Conservation (phyloP, 2,797 vertebrate species). For the Melanotaenia pygmaea region DNA sequence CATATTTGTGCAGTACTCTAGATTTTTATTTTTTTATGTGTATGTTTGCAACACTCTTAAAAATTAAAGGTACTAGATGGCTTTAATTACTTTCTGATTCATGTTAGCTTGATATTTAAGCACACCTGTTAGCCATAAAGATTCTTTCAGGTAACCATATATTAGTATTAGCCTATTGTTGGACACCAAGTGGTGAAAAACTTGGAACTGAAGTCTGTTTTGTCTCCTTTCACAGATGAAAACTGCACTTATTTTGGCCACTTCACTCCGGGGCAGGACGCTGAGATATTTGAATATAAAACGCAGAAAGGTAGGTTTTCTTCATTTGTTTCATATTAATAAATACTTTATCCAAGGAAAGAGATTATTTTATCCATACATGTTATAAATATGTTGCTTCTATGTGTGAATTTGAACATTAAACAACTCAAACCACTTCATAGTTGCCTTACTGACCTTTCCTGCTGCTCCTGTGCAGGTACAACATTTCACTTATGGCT, state of each 20-base stretch:
- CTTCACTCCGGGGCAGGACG: conserved; percentile 91
- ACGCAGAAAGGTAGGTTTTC: conserved; percentile 92
- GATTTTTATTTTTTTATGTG: background rate
- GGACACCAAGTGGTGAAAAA: background rate
- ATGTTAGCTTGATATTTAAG: too few relatives aligned
- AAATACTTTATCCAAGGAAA: background rate
- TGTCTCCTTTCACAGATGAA: conserved; percentile 80
- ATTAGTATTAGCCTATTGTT: background rate
- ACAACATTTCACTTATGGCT: conserved; percentile 28
- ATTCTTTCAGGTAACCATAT: too few relatives aligned
- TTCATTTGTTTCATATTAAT: background rate
- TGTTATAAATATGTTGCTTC: background rate
- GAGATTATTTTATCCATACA: background rate
- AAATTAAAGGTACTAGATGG: too few relatives aligned
- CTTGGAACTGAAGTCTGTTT: conserved; percentile 28
- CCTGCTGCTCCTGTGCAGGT: conserved; percentile 16
- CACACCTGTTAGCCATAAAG: too few relatives aligned
- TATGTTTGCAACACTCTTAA: background rate
- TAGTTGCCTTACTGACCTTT: conserved; percentile 9
- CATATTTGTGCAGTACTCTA: too few relatives aligned
- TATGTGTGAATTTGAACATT: conserved; percentile 30
- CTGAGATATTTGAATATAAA: conserved; percentile 94
- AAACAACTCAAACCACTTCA: conserved; percentile 15
- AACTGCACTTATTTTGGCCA: conserved; percentile 98
- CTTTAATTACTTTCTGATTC: too few relatives aligned